Evolutionary conservation across 2,113 vertebrate species (phyloP).

Genomic region (Brachyistius frenatus): DNA sequence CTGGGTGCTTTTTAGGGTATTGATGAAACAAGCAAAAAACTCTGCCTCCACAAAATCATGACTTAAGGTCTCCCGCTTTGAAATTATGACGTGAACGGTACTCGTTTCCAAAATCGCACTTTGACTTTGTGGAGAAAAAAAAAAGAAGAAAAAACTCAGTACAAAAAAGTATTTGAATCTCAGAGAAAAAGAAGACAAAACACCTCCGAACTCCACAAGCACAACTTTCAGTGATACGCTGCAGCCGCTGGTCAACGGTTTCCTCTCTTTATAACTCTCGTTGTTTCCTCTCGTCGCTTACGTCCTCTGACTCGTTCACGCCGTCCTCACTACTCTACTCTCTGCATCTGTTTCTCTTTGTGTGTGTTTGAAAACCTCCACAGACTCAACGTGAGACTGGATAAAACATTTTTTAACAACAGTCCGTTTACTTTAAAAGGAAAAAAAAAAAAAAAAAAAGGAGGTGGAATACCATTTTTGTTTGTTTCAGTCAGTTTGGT

Average conservation of each 20-base stretch:
- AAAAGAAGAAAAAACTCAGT: too few relatives aligned
- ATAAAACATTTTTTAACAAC: not conserved
- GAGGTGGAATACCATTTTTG: not conserved
- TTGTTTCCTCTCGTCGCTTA: not conserved
- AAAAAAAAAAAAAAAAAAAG: not conserved
- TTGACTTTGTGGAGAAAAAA: too few relatives aligned
- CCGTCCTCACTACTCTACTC: too few relatives aligned
- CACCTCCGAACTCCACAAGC: not conserved
- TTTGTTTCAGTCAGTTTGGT: not conserved
- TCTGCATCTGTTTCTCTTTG: too few relatives aligned
- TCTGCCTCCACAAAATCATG: not conserved
- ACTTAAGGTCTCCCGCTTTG: not conserved
- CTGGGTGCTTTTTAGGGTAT: slow-evolving; percentile 1
- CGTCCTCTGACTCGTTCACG: not conserved
- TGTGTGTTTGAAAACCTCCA: not conserved
- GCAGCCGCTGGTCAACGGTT: not conserved
- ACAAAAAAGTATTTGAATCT: too few relatives aligned
- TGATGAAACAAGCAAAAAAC: slow-evolving; percentile 23
- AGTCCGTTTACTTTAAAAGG: not conserved
- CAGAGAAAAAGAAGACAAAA: too few relatives aligned
- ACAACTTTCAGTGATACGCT: not conserved
- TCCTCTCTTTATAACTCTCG: not conserved
- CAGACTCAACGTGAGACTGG: not conserved
- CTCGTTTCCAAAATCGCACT: not conserved
- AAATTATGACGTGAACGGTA: not conserved